Conservation (phyloP, 2,113 vertebrate genomes). For the Anas platyrhynchos region DNA sequence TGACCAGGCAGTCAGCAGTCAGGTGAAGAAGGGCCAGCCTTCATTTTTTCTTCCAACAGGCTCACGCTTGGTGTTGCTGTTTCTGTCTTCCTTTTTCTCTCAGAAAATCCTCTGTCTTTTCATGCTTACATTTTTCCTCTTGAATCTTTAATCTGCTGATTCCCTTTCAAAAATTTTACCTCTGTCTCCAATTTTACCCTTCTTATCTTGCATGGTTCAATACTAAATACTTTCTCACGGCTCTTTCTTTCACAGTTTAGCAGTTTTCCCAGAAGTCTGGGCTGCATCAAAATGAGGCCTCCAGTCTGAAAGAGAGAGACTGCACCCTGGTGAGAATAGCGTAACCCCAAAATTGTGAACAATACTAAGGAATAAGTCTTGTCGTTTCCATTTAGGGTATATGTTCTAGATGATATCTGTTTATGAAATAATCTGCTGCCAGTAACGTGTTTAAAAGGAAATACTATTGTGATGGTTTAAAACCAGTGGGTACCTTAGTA, state of each 20-base stretch:
- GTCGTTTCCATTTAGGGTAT: rapidly evolving
- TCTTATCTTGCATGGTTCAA: background rate
- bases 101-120: background rate
- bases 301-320: background rate
- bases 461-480: background rate
- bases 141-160: background rate
- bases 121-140: background rate
- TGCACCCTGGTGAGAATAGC: rapidly evolving
- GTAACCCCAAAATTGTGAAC: background rate
- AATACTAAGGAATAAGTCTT: rapidly evolving
- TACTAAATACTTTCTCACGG: background rate
- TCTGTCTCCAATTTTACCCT: background rate
- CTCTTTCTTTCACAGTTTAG: background rate
- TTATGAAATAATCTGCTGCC: background rate
- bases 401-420: background rate
- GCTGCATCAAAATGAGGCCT: background rate
- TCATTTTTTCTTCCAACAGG: background rate
- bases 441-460: background rate
- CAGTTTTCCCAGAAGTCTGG: rapidly evolving
- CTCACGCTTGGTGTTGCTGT: background rate
- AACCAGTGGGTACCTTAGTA: background rate
- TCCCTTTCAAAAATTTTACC: background rate
- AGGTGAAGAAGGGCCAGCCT: background rate
- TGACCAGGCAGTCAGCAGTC: background rate
- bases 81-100: background rate